Evolutionary conservation across 2,797 vertebrate genomes (phyloP).

Genomic region (Acanthurus tractus): DNA sequence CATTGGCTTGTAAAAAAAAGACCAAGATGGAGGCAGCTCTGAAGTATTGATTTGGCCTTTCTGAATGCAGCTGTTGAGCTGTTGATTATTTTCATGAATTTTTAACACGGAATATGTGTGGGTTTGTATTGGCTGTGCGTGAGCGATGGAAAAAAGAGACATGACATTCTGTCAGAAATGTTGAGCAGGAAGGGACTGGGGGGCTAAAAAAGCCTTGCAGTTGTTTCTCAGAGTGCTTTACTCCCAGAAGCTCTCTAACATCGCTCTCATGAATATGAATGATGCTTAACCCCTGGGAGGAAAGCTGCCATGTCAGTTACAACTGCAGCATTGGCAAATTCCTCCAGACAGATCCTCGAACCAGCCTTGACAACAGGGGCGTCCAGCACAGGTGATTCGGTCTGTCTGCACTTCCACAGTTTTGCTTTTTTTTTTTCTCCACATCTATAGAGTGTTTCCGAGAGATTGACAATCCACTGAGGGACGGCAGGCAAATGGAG

Average conservation of each 20-base stretch:
- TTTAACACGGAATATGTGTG: background rate
- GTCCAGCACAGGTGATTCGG: conserved; percentile 56
- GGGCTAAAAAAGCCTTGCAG: conserved; percentile 50
- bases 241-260: conserved; percentile 55
- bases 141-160: conserved; percentile 24
- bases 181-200: conserved; percentile 34
- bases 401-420: conserved; percentile 17
- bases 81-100: conserved; percentile 47
- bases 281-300: conserved; percentile 68
- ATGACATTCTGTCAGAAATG: conserved; percentile 54
- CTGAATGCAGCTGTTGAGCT: conserved; percentile 24
- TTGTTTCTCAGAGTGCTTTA: conserved; percentile 51
- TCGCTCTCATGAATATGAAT: conserved; percentile 78
- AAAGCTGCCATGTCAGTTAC: conserved; percentile 73
- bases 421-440: background rate
- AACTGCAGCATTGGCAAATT: conserved; percentile 68
- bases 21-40: conserved; percentile 9
- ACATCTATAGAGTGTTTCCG: background rate
- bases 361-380: conserved; percentile 41
- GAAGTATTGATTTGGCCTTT: conserved; percentile 54
- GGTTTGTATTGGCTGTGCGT: conserved; percentile 14
- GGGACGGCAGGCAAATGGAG: background rate
- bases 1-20: conserved; percentile 23
- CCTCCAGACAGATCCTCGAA: conserved; percentile 57
- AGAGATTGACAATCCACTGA: conserved; percentile 10